Percentiles rank a stretch among this genome's conserved stretches.
Evolutionary conservation across 2,888 invertebrate genomes (phyloP).

Genomic region (Clepsis dumicolana): DNA sequence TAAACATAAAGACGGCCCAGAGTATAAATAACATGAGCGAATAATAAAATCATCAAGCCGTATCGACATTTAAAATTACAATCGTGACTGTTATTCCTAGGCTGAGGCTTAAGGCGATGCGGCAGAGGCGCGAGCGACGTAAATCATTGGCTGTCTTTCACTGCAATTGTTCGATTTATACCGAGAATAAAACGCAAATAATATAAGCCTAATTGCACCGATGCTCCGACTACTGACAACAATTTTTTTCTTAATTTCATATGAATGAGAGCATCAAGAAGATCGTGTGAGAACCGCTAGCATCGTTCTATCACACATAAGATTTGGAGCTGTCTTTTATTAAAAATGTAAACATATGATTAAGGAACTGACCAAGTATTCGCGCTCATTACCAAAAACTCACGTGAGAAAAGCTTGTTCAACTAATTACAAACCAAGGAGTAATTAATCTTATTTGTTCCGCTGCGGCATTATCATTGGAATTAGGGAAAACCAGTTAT

Average conservation of each 20-base stretch:
- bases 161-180: constrained; percentile 76
- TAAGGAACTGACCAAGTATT: not conserved
- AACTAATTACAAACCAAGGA: constrained; percentile 63
- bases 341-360: not conserved
- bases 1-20: constrained; percentile 33
- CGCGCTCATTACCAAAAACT: constrained; percentile 16
- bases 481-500: constrained; percentile 75
- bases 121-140: constrained; percentile 75
- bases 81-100: constrained; percentile 82
- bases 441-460: constrained; percentile 76
- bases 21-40: constrained; percentile 50
- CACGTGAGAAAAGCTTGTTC: constrained; percentile 52
- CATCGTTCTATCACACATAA: not conserved
- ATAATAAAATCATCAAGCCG: constrained; percentile 75
- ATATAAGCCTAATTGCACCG: constrained; percentile 71
- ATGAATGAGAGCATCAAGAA: constrained; percentile 41
- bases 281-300: constrained; percentile 19
- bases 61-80: constrained; percentile 82
- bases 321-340: not conserved
- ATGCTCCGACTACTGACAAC: constrained; percentile 51
- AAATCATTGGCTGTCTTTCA: constrained; percentile 78
- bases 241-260: constrained; percentile 50
- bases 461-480: constrained; percentile 70
- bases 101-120: constrained; percentile 82
- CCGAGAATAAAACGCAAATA: constrained; percentile 70